Base-by-base conservation (phyloP, 2,888 invertebrate species). In the Caenorhabditis drosophilae region DNA sequence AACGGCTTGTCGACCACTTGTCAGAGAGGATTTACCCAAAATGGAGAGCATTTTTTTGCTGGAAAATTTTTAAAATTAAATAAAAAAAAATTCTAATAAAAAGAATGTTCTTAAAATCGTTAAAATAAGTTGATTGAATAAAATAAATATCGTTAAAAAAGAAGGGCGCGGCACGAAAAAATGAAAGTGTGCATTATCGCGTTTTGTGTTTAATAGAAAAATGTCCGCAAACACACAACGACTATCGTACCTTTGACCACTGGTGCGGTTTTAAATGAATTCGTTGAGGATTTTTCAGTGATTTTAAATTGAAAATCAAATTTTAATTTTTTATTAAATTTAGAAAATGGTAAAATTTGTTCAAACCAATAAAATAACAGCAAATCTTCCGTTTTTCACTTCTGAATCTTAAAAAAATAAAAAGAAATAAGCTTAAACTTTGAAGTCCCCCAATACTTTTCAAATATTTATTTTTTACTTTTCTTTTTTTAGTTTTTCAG, bases 11-110 rank as follows among this genome's bases (percentile, higher is more conserved):
- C 70, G 59, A 11, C 67, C 53, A 53, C 50, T 41, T 18, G 38
- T 15, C 23, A 34, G 18, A 9, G 59, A 54, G 34, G 64, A 59
- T 47, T 59, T 71, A 71, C 71, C 71, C 64, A 71, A 41, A 20
- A 68, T 53, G 23, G 71, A 71, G 44, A 71, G 57, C 71, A 71
- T 70, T 55, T 49, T 42, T n/a, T n/a, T n/a, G n/a, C n/a, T n/a
- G n/a, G n/a, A n/a, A n/a, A n/a, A n/a, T n/a, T n/a, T n/a, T 49
- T 59, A 6, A 42, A 15, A 36, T 36, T 54, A 42, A 36, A n/a
- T 36, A 12, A 15, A 36, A 4, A n/a, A n/a, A n/a, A 7, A 4
- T 36, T 36, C 36, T 36, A 36, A 15, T 9, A 11, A 18, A 40
- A 40, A 18, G 11, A 40, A 18, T 11, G 3, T 18, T 40, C 11